Percentiles rank a stretch among this genome's conserved stretches.
These are phyloP conservation scores for Drosophila grimshawi DNA, from an alignment of 1,140 invertebrate genomes.

Conservation along the genomic window DNA sequence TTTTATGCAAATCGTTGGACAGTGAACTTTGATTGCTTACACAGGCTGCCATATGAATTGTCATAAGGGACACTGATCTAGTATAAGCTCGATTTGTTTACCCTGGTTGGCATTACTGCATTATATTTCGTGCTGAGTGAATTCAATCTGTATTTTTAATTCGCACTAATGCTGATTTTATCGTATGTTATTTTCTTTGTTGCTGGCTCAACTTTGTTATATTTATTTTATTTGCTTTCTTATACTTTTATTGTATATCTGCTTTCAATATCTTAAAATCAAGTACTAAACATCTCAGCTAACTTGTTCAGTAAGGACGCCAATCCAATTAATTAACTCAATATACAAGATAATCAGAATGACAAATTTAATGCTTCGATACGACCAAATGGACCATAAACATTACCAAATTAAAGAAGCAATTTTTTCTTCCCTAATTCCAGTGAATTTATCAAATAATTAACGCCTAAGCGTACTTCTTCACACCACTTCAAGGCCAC, in stretches of 20 bases:
- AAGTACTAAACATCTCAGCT: conserved; percentile 50
- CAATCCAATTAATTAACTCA: conserved; percentile 64
- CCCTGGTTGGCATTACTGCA: too few species aligned
- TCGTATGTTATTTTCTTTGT: too few species aligned
- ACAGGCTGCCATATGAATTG: conserved; percentile 4
- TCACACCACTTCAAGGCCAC: conserved; percentile 26
- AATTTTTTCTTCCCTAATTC: conserved; percentile 18
- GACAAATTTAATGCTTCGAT: conserved; percentile 65
- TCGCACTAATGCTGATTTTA: neutral
- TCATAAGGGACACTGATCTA: neutral
- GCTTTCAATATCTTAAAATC: conserved; percentile 37
- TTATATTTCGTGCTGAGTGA: too few species aligned
- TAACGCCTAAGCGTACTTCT: conserved; percentile 44
- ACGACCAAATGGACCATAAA: conserved; percentile 25
- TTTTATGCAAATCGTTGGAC: conserved; percentile 53
- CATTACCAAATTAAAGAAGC: conserved; percentile 35
- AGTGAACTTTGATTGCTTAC: conserved; percentile 16
- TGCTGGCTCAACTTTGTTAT: too few species aligned
- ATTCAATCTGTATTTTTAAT: neutral
- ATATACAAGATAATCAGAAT: conserved; percentile 59
- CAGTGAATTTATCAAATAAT: conserved; percentile 66
- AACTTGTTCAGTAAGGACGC: conserved; percentile 4
- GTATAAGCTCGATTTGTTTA: neutral
- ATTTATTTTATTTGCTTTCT: too few species aligned
- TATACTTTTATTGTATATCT: neutral